Conservation (phyloP, 2,888 invertebrate species). For the Apamea sordens region DNA sequence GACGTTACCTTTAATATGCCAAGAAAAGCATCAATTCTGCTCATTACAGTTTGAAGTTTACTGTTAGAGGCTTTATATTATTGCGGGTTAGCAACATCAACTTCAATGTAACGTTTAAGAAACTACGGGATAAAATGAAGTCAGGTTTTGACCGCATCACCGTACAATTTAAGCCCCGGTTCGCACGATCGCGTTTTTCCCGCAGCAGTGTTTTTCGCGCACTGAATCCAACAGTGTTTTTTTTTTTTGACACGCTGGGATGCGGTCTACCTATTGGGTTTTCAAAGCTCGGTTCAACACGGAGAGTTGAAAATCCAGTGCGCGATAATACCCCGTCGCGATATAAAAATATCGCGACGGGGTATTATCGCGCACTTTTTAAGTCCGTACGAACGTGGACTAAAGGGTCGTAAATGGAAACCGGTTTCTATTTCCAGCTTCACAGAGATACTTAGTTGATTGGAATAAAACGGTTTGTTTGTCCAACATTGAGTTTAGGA, state of each 20-base stretch:
- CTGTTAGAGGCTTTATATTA: slow-evolving; percentile 19
- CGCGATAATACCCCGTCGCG: no score
- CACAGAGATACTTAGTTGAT: not conserved
- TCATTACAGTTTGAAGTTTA: slow-evolving; percentile 13
- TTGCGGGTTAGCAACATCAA: slow-evolving; percentile 12
- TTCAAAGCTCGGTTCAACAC: no score
- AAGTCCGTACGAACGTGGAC: no score
- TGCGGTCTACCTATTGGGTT: no score
- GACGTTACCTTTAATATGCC: not conserved
- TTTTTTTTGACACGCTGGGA: no score
- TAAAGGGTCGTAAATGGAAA: not conserved
- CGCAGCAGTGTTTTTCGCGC: no score
- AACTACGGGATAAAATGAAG: not conserved
- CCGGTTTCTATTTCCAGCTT: not conserved
- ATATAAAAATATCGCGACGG: no score
- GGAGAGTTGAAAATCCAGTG: no score
- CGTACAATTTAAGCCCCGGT: not conserved
- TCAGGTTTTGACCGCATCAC: not conserved
- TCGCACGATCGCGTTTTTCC: no score
- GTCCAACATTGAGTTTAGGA: not conserved
- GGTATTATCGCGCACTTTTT: no score
- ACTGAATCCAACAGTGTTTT: no score
- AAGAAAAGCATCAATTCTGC: not conserved
- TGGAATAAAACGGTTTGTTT: not conserved
- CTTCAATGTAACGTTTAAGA: slow-evolving; percentile 1